Percentiles rank a stretch among this genome's conserved stretches.
These are phyloP conservation scores for Phymanthus crucifer DNA, from an alignment of 92 coral and sea anemone species.

Conservation along the genomic window DNA sequence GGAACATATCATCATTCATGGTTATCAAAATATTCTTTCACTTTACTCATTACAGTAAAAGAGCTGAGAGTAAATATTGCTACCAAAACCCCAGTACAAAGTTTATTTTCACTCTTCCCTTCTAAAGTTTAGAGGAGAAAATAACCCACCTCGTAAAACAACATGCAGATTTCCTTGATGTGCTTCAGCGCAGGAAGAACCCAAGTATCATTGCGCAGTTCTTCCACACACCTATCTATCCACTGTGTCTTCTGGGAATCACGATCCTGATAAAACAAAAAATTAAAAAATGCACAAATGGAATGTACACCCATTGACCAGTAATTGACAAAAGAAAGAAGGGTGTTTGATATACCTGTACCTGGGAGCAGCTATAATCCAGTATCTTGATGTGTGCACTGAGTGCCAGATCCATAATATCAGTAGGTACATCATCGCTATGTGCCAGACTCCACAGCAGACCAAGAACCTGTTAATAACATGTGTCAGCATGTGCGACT, in stretches of 20 bases:
- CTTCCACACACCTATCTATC: constrained; percentile 97
- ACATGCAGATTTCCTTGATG: constrained; percentile 92
- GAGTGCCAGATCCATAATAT: constrained; percentile 95
- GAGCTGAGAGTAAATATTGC: no score
- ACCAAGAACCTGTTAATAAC: constrained; percentile 76
- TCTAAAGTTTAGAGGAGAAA: no score
- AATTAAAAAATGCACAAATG: not conserved
- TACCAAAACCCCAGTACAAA: no score
- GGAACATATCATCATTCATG: not conserved
- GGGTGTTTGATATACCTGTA: constrained; percentile 13
- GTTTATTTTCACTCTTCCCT: no score
- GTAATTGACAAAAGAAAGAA: not conserved
- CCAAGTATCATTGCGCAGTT: constrained; percentile 96
- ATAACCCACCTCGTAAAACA: constrained; percentile 87
- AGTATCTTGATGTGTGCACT: constrained; percentile 97
- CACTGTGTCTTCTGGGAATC: constrained; percentile 99
- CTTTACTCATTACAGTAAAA: no score
- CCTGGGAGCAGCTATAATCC: constrained; percentile 99
- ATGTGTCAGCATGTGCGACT: no score
- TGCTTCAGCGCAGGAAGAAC: constrained; percentile 97
- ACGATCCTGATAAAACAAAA: constrained; percentile 69
- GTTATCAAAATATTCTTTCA: no score
- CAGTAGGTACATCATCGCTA: constrained; percentile 98
- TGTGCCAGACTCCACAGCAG: constrained; percentile 95
- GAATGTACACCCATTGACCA: not conserved